Evolutionary conservation across 2,888 invertebrate species (phyloP), one percentile per base, ranked within the genome.

Genomic region (Limnephilus rhombicus): DNA sequence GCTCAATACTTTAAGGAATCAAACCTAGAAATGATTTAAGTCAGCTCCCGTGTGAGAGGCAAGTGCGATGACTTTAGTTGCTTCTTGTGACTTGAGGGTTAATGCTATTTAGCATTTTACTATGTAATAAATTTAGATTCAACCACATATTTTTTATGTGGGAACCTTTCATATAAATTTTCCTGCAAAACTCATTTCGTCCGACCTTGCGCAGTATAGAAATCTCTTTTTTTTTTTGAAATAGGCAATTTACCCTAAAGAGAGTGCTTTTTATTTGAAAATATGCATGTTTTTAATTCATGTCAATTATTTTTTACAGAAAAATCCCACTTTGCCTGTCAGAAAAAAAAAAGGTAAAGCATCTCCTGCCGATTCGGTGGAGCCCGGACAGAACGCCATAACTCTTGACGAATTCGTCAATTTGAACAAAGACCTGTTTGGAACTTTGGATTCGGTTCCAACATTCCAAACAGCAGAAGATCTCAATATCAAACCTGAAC

Each of bases 401-500:
- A 96, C 96, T 29, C 94, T 96, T 24, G 96, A 96, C 94, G 96
- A 96, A 93, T 96, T 96, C 93, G 94, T 96, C 37, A 96, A 95
- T 94, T 96, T 96, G 96, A 96, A 96, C 94, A 95, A 95, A 94
- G 96, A 96, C 94, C 95, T 96, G 3, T 96, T 96, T 94, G 96
- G 96, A 96, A 96, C 94, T 96, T 94, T 96, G 91, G 95, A 96
- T 94, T 82, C 29, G 15, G 41, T 68, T 34, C 68, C n/a, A 24
- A 31, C 37, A 2, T 41, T 41, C 41, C 41, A 41, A 41, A 41
- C 9, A 41, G 41, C 41, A 13, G 49, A 82, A 89, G 37, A 80
- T 88, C 41, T 68, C 24, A 31, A 49, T 86, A 80, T 49, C 31
- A 13, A 31, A 68, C 13, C n/a, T 49, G 18, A n/a, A 49, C 68